Conservation (phyloP, 92 coral and sea anemone species). For the Siderastrea siderea region DNA sequence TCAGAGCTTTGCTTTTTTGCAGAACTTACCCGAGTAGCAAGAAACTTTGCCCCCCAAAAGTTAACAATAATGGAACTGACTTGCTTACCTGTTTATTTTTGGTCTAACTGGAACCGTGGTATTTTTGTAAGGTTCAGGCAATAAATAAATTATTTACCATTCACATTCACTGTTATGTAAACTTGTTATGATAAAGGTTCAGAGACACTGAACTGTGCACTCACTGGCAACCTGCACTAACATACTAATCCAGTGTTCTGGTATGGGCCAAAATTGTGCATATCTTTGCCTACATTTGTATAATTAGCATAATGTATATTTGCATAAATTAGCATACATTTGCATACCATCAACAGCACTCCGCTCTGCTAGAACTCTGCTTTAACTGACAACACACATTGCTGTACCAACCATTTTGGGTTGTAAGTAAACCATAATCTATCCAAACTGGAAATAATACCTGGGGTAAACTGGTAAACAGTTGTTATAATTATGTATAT, state of each 20-base stretch:
- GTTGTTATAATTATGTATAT: constrained; percentile 41
- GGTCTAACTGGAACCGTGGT: background rate
- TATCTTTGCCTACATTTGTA: background rate
- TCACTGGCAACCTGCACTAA: constrained; percentile 22
- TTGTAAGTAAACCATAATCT: constrained; percentile 43
- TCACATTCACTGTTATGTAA: constrained; percentile 14
- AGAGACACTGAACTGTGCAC: constrained; percentile 6
- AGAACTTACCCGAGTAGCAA: too few species aligned
- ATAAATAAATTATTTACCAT: constrained; percentile 17
- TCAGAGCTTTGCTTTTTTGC: too few species aligned
- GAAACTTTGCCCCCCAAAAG: too few species aligned
- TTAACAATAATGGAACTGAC: too few species aligned
- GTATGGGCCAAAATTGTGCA: background rate
- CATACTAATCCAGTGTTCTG: constrained; percentile 8
- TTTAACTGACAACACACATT: constrained; percentile 19
- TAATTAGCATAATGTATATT: background rate
- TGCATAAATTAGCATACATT: background rate
- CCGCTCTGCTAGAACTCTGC: background rate
- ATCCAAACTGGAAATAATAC: constrained; percentile 58
- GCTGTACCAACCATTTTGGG: constrained; percentile 56
- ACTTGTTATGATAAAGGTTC: background rate
- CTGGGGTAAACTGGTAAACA: constrained; percentile 57
- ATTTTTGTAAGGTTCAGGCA: background rate
- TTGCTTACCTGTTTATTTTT: background rate
- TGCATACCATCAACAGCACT: background rate